Evolutionary conservation across 2,888 invertebrate genomes (phyloP).

Genomic region (Agriotes lineatus): DNA sequence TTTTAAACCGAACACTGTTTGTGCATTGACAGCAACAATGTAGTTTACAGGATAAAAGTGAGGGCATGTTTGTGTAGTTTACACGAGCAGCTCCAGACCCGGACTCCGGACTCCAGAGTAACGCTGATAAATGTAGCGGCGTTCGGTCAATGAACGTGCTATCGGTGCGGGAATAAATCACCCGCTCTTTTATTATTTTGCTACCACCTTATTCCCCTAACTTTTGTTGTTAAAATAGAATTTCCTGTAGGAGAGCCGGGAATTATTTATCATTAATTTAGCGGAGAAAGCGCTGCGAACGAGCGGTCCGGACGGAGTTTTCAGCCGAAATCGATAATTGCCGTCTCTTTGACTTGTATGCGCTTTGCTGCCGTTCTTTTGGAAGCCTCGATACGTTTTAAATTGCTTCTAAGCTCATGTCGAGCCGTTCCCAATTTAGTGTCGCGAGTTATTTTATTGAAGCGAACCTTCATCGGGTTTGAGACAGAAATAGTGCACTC

Average conservation of each 20-base stretch:
- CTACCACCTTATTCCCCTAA: slow-evolving; percentile 42
- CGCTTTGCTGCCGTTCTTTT: slow-evolving; percentile 11
- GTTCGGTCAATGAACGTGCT: slow-evolving; percentile 54
- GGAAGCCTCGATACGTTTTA: slow-evolving; percentile 14
- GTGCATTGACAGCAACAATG: slow-evolving; percentile 27
- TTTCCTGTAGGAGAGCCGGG: slow-evolving; percentile 31
- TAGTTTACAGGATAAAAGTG: slow-evolving; percentile 33
- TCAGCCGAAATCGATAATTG: slow-evolving; percentile 22
- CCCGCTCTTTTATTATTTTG: slow-evolving; percentile 51
- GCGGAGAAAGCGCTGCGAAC: slow-evolving; percentile 15
- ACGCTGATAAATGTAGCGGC: slow-evolving; percentile 53
- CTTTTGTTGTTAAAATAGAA: slow-evolving; percentile 46
- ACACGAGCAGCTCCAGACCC: slow-evolving; percentile 30
- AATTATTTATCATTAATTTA: slow-evolving; percentile 38
- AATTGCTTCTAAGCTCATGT: slow-evolving; percentile 21
- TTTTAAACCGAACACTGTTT: slow-evolving; percentile 13
- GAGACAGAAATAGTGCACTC: slow-evolving; percentile 5
- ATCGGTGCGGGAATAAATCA: slow-evolving; percentile 54
- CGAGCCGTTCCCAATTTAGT: slow-evolving; percentile 26
- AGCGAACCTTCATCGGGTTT: slow-evolving; percentile 10
- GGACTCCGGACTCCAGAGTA: slow-evolving; percentile 45
- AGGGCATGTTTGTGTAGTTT: slow-evolving; percentile 40
- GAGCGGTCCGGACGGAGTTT: slow-evolving; percentile 1
- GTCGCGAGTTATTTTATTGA: slow-evolving; percentile 28
- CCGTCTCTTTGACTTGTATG: slow-evolving; percentile 5